Evolutionary conservation across 2,797 vertebrate genomes (phyloP).

Genomic region (Cryptoprocta ferox): DNA sequence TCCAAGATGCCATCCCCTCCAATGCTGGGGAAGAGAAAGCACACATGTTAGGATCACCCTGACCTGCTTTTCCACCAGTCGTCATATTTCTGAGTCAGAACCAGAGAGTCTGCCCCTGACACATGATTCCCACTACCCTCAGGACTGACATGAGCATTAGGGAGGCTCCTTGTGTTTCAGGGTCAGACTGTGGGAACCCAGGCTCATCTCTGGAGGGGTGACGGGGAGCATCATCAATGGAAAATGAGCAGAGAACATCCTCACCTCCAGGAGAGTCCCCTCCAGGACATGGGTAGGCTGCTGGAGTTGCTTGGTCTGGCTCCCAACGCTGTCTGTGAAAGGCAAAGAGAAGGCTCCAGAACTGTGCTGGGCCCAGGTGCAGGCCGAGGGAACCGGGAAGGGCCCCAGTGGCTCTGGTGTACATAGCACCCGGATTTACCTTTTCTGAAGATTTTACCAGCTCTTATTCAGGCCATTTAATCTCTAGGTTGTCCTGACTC

Average conservation of each 20-base stretch:
- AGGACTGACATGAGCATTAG: neutral
- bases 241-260: constrained; percentile 22
- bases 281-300: constrained; percentile 86
- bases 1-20: constrained; percentile 93
- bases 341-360: neutral
- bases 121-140: too few species aligned
- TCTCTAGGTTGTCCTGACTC: neutral
- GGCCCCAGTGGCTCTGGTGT: too few species aligned
- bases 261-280: constrained; percentile 96
- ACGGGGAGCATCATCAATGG: neutral
- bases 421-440: neutral
- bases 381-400: neutral
- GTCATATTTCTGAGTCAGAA: neutral
- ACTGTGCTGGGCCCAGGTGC: neutral
- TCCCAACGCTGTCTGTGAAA: constrained; percentile 90
- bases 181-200: rapidly evolving
- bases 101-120: neutral
- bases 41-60: neutral
- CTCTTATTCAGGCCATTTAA: neutral
- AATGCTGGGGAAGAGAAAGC: constrained; percentile 86
- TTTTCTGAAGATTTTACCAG: neutral
- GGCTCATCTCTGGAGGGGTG: neutral
- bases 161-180: neutral
- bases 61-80: neutral
- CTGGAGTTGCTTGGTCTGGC: constrained; percentile 86